These are phyloP conservation scores for Kryphioiulus occultus DNA, from an alignment of 2,888 invertebrate species.

Conservation along the genomic window DNA sequence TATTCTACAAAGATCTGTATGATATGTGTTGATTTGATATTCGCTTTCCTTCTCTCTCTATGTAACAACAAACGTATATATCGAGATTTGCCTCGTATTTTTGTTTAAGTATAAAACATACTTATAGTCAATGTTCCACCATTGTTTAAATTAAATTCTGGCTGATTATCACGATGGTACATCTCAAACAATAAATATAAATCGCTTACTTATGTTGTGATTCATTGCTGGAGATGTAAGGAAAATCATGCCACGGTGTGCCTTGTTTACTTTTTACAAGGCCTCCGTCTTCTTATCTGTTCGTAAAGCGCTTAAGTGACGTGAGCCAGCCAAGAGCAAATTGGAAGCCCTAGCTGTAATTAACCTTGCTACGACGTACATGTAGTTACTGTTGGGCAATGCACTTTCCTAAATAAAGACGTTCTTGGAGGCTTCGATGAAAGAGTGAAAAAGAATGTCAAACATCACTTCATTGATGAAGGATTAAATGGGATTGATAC, in stretches of 20 bases:
- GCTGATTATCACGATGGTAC: background rate
- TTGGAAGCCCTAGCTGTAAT: background rate
- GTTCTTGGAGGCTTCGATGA: background rate
- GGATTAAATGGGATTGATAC: conserved; percentile 31
- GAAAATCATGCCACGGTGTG: background rate
- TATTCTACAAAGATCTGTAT: no score
- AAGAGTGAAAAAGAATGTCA: conserved; percentile 27
- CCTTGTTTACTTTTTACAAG: background rate
- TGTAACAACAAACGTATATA: no score
- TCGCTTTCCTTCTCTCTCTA: no score
- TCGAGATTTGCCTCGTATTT: no score
- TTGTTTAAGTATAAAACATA: no score
- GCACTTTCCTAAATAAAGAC: conserved; percentile 1
- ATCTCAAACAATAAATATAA: background rate
- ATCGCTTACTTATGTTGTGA: background rate
- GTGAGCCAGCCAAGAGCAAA: background rate
- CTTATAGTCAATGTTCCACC: no score
- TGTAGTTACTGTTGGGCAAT: background rate
- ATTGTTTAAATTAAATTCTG: background rate
- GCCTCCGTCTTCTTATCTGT: background rate
- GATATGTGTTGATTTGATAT: no score
- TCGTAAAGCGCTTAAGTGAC: background rate
- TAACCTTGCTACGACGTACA: background rate
- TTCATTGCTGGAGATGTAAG: background rate
- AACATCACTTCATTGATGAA: conserved; percentile 18